Conservation (phyloP, 2,113 vertebrate genomes). For the Lethenteron reissneri region DNA sequence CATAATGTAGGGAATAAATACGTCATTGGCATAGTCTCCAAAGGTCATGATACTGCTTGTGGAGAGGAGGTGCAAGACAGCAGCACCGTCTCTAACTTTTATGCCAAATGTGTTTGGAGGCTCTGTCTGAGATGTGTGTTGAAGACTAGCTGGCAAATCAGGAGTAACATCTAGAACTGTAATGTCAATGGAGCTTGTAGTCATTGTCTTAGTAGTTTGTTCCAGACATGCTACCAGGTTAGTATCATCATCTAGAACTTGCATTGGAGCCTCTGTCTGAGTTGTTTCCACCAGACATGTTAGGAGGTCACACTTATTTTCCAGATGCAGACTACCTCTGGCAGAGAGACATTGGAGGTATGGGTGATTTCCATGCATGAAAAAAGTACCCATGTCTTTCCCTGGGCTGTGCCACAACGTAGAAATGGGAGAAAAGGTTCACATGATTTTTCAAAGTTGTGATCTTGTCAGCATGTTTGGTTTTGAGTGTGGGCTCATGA, state of each 20-base stretch:
- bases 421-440: neutral
- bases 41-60: neutral
- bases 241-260: too few species aligned
- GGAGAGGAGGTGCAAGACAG: neutral
- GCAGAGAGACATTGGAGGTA: neutral
- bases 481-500: neutral
- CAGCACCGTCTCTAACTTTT: conserved; percentile 1
- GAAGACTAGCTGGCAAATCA: too few species aligned
- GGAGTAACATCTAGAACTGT: neutral
- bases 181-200: neutral
- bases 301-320: conserved; percentile 1
- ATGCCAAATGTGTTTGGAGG: conserved; percentile 1
- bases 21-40: conserved; percentile 1
- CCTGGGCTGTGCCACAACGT: neutral
- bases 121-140: conserved; percentile 1
- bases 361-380: conserved; percentile 1
- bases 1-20: conserved; percentile 1
- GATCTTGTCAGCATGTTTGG: neutral
- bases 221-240: neutral
- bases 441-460: neutral
- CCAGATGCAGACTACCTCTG: conserved; percentile 1
- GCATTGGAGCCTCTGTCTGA: neutral
- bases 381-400: neutral
- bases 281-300: neutral
- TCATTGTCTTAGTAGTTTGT: neutral